These are phyloP conservation scores for Cyanistes caeruleus DNA, from an alignment of 2,113 vertebrate species.

Conservation along the genomic window DNA sequence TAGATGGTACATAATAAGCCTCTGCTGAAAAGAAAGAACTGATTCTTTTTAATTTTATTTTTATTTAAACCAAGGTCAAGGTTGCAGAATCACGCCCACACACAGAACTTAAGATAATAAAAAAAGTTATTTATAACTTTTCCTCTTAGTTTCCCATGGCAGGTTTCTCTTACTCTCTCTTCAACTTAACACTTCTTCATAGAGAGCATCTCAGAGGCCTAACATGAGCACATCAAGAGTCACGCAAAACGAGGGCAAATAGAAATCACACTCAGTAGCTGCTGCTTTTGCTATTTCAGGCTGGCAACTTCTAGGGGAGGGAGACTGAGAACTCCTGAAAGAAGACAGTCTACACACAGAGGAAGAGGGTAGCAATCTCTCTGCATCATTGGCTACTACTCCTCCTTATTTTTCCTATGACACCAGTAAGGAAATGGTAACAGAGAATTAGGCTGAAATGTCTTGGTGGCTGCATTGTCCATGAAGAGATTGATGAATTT, in stretches of 20 bases:
- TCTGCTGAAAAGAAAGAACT: constrained; percentile 13
- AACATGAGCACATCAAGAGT: neutral
- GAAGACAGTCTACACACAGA: neutral
- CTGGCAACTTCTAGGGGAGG: neutral
- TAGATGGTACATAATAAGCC: constrained; percentile 19
- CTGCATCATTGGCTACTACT: neutral
- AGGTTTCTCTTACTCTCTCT: neutral
- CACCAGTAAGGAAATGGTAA: neutral
- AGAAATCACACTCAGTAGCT: neutral
- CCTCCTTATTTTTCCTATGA: neutral
- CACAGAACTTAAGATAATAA: constrained; percentile 46
- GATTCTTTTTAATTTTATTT: constrained; percentile 46
- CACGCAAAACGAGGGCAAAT: neutral
- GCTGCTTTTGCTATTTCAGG: neutral
- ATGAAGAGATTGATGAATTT: neutral
- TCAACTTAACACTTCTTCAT: constrained; percentile 9
- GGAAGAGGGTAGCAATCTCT: neutral
- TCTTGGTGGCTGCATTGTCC: neutral
- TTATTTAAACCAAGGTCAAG: constrained; percentile 65
- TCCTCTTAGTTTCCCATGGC: neutral
- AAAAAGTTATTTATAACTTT: constrained; percentile 53
- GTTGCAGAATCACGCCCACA: constrained; percentile 31
- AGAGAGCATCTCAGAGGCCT: neutral
- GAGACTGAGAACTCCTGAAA: neutral
- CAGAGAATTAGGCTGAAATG: neutral